phyloP scores from a whole-genome alignment of 2,888 invertebrate species.

The Temnothorax ravouxi region DNA sequence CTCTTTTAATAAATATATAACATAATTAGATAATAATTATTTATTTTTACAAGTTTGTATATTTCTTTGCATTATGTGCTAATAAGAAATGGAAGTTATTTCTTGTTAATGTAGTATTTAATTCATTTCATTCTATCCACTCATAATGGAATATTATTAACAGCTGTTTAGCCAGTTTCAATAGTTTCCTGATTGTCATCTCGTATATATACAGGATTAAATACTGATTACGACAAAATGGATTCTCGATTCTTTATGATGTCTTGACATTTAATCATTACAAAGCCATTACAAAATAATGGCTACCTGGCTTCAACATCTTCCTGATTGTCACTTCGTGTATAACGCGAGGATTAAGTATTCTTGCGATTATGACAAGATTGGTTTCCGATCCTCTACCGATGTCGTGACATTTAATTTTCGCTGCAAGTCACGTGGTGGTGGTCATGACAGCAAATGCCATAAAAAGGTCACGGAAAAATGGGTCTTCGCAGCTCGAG shows the following conservation, averaged over 20 bases:
- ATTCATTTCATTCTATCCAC: background rate
- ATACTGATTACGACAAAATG: background rate
- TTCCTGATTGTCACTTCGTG: background rate
- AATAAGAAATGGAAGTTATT: background rate
- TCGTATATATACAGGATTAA: background rate
- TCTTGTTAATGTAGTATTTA: background rate
- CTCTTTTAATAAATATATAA: background rate
- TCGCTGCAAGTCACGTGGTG: background rate
- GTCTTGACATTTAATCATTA: background rate
- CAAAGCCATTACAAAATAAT: background rate
- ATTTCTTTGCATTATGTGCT: background rate
- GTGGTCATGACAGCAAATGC: constrained; percentile 24
- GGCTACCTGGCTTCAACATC: background rate
- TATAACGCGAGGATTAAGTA: background rate
- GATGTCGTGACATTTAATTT: constrained; percentile 14
- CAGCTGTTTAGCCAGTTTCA: background rate
- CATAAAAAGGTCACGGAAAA: constrained; percentile 40
- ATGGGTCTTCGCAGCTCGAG: constrained; percentile 7
- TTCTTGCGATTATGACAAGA: background rate
- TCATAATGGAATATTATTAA: background rate
- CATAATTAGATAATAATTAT: background rate
- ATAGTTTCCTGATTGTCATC: background rate
- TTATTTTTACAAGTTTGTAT: background rate
- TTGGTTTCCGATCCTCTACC: background rate
- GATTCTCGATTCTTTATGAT: background rate